phyloP scores from a whole-genome alignment of 2,113 vertebrate genomes.

The Brevimyrus niger region DNA sequence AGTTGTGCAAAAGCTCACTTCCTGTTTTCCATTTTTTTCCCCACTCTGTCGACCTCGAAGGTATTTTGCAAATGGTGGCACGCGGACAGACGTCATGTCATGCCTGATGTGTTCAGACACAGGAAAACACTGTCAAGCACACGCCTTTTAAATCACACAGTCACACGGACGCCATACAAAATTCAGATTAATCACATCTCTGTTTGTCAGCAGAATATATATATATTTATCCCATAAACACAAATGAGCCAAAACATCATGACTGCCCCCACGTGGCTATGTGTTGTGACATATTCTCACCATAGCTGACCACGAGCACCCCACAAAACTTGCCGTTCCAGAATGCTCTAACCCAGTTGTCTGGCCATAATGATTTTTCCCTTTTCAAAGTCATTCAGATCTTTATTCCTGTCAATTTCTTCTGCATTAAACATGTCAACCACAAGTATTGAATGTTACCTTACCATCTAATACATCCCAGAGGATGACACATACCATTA shows the following conservation, averaged over 20 bases:
- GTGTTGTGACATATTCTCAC: neutral
- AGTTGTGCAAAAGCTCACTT: constrained; percentile 6
- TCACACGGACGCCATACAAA: neutral
- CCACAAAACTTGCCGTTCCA: neutral
- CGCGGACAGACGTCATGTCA: neutral
- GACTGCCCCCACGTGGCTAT: neutral
- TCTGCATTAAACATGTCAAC: neutral
- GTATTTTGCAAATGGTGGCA: neutral
- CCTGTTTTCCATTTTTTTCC: neutral
- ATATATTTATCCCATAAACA: neutral
- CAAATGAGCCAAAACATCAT: neutral
- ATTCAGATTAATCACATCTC: neutral
- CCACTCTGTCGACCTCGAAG: neutral
- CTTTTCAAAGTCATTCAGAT: neutral
- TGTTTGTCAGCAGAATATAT: neutral
- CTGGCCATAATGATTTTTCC: neutral
- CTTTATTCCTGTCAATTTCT: neutral
- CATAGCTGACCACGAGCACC: neutral
- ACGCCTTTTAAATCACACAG: neutral
- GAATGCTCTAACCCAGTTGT: neutral
- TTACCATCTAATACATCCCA: neutral
- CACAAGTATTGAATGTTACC: neutral
- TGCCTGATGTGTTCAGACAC: neutral
- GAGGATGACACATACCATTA: neutral
- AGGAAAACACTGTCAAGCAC: neutral